phyloP scores from a whole-genome alignment of 2,113 vertebrate genomes.

The Camelus dromedarius region DNA sequence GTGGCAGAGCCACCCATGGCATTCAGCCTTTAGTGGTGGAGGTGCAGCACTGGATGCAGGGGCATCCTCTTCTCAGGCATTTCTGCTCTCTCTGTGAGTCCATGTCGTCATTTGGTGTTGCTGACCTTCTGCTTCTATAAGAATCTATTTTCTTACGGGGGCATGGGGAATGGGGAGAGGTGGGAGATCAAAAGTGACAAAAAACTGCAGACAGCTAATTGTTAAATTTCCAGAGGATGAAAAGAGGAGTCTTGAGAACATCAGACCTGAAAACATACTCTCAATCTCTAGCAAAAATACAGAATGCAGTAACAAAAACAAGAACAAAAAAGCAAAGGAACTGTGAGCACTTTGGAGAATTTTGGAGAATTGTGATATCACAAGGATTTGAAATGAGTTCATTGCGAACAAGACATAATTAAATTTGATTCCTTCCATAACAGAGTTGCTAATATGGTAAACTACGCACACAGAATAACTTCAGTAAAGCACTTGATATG shows the following conservation, averaged over 20 bases:
- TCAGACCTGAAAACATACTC: background rate
- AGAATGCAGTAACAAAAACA: background rate
- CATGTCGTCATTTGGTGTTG: background rate
- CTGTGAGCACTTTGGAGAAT: background rate
- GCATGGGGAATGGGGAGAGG: background rate
- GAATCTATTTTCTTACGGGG: background rate
- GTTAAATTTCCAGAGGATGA: background rate
- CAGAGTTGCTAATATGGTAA: background rate
- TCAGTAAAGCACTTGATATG: background rate
- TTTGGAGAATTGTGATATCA: background rate
- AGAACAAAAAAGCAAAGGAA: no score
- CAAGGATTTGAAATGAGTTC: background rate
- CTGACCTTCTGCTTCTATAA: background rate
- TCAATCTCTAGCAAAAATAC: background rate
- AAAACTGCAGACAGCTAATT: background rate
- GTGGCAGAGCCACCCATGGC: background rate
- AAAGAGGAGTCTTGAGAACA: background rate
- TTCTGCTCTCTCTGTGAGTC: background rate
- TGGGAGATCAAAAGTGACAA: background rate
- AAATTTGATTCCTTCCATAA: background rate
- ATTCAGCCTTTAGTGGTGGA: background rate
- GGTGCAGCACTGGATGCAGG: no score
- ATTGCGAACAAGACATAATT: background rate
- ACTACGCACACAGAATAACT: background rate
- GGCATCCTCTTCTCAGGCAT: background rate